phyloP scores from a whole-genome alignment of 2,888 invertebrate genomes.

The Ophion obscuratus region DNA sequence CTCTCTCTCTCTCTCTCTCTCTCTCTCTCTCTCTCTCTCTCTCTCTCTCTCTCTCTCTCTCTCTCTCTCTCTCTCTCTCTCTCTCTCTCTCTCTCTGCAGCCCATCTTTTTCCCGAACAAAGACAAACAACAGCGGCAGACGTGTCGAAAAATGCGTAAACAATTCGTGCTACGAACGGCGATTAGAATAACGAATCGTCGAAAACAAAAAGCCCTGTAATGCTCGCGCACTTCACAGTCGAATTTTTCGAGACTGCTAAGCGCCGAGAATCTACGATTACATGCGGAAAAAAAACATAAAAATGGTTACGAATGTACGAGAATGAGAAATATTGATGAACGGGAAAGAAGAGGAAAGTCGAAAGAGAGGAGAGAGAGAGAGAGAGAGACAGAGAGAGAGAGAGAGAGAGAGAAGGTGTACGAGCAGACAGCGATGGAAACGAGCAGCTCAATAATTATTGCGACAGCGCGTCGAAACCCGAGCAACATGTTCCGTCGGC shows the following conservation, averaged over 20 bases:
- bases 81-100: neutral
- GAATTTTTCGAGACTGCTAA: neutral
- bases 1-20: neutral
- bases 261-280: neutral
- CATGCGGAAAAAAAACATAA: constrained; percentile 16
- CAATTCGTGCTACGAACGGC: neutral
- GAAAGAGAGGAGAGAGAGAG: constrained; percentile 22
- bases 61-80: neutral
- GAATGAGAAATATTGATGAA: constrained; percentile 13
- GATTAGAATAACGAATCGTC: constrained; percentile 2
- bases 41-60: neutral
- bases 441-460: constrained; percentile 65
- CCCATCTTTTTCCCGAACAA: neutral
- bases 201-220: neutral
- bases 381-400: constrained; percentile 23
- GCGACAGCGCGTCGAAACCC: constrained; percentile 58
- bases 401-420: constrained; percentile 50
- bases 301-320: neutral
- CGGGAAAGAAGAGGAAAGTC: constrained; percentile 3
- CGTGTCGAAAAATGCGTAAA: no score
- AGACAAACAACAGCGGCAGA: neutral
- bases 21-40: constrained; percentile 1
- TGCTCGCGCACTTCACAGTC: neutral
- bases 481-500: constrained; percentile 48
- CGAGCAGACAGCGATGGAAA: constrained; percentile 61